A percentile compares a stretch with the other conserved stretches of the same genome.
These are phyloP conservation scores for Champsocephalus esox DNA, from an alignment of 2,797 vertebrate species.

Conservation along the genomic window DNA sequence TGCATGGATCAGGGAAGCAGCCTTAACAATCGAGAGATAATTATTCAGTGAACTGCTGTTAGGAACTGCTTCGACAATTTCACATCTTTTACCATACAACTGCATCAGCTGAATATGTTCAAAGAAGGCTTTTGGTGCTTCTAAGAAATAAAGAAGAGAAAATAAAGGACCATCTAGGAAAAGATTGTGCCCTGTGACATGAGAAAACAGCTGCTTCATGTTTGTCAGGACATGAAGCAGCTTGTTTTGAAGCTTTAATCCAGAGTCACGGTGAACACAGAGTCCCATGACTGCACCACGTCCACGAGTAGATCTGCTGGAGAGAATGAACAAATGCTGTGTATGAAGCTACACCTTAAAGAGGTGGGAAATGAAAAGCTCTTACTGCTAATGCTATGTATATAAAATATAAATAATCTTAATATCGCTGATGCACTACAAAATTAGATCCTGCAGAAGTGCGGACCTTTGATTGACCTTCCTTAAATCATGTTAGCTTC, in stretches of 20 bases:
- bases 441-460: constrained; percentile 2
- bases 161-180: background rate
- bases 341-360: background rate
- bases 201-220: background rate
- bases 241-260: constrained; percentile 37
- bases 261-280: constrained; percentile 42
- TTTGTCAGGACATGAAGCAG: background rate
- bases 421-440: constrained; percentile 11
- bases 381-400: background rate
- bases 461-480: constrained; percentile 3
- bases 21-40: too few relatives aligned
- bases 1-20: too few relatives aligned
- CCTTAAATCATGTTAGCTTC: background rate
- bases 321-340: constrained; percentile 26
- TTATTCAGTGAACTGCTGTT: too few relatives aligned
- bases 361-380: constrained; percentile 14
- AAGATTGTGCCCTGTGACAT: background rate
- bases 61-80: too few relatives aligned
- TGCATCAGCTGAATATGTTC: background rate
- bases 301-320: constrained; percentile 38
- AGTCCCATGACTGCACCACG: constrained; percentile 57
- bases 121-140: background rate
- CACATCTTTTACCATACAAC: background rate
- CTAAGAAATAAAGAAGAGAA: too few relatives aligned
- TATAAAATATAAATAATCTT: constrained; percentile 1